A percentile compares a stretch with the other conserved stretches of the same genome.
phyloP scores from a whole-genome alignment of 2,888 invertebrate species.

The Sinodicranocentrus sp. region DNA sequence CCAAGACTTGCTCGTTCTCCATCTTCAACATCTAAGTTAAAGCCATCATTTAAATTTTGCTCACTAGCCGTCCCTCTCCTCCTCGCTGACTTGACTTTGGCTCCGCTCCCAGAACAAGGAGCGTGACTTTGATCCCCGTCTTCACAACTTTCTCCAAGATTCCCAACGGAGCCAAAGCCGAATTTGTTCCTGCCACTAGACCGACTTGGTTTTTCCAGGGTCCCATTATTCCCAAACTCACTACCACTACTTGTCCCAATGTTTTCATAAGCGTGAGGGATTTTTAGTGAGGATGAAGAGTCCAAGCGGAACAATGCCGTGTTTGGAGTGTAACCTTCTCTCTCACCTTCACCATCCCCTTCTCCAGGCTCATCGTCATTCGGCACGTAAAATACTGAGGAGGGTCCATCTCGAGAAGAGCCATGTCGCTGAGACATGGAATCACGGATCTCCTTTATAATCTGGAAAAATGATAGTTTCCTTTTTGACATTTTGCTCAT shows the following conservation, averaged over 20 bases:
- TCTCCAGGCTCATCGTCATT: constrained; percentile 53
- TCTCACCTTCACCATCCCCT: constrained; percentile 37
- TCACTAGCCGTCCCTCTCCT: constrained; percentile 53
- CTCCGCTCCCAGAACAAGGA: constrained; percentile 42
- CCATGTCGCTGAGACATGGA: constrained; percentile 51
- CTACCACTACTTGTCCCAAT: constrained; percentile 64
- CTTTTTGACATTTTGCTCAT: constrained; percentile 62
- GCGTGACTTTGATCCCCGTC: constrained; percentile 12
- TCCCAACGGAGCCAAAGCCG: constrained; percentile 65
- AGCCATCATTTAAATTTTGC: constrained; percentile 67
- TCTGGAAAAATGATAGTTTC: constrained; percentile 62
- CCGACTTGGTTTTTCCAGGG: constrained; percentile 14
- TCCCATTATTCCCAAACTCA: constrained; percentile 58
- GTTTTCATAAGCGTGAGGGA: constrained; percentile 59
- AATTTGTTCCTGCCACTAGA: constrained; percentile 53
- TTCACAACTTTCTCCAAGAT: constrained; percentile 60
- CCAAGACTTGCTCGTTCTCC: constrained; percentile 6
- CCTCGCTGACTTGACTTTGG: constrained; percentile 55
- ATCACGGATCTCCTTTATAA: constrained; percentile 60
- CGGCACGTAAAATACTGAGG: constrained; percentile 68
- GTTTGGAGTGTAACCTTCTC: no score
- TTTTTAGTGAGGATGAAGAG: constrained; percentile 51
- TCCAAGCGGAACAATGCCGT: constrained; percentile 57
- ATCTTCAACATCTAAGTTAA: constrained; percentile 30
- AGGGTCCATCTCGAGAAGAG: constrained; percentile 45